Base-by-base conservation (phyloP, 2,797 vertebrate species). In the Gobionotothen gibberifrons region DNA sequence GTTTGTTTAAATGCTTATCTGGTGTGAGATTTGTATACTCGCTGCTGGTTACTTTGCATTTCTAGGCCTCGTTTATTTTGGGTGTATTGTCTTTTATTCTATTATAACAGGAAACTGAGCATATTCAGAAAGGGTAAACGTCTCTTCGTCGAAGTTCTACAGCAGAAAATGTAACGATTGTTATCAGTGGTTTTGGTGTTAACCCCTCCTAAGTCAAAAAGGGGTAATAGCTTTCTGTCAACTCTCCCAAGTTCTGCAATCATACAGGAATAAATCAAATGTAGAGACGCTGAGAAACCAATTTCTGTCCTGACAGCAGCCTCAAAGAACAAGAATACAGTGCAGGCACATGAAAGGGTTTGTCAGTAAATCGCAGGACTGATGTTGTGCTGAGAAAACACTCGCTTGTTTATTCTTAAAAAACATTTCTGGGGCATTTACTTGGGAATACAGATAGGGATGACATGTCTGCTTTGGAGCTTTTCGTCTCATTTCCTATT, bases 181-280 rank as follows among this genome's bases (percentile, higher is more conserved):
- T n/a, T 40, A 42, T 39, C 22, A 32, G 44, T 53, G 22, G 58
- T 55, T 64, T 71, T 40, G 29, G 42, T 52, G 15, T 58, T 19
- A 22, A 32, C 55, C 17, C 17, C 46, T 42, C 39, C 7, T 11
- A 40, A 13, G 32, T 54, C n/a, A n/a, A 22, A 9, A 9, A 49
- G 11, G 58, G 59, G 29, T 72, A 57, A 76, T 60, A 32, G 62
- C 46, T 36, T 36, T 57, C 39, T 48, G 64, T 64, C 36, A 11
- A 55, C 58, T 58, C 67, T 22, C 46, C 13, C 4, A 52, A 16
- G 22, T 63, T 51, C 26, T 39, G 17, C 64, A 75, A n/a, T 72
- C 74, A 69, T 14, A 48, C 42, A 61, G 59, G 51, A 82, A 77
- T 61, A 63, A 78, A 77, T 80, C 54, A 54, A 19, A n/a, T 53